Evolutionary conservation across 2,113 vertebrate species (phyloP).

Genomic region (Nothoprocta perdicaria): DNA sequence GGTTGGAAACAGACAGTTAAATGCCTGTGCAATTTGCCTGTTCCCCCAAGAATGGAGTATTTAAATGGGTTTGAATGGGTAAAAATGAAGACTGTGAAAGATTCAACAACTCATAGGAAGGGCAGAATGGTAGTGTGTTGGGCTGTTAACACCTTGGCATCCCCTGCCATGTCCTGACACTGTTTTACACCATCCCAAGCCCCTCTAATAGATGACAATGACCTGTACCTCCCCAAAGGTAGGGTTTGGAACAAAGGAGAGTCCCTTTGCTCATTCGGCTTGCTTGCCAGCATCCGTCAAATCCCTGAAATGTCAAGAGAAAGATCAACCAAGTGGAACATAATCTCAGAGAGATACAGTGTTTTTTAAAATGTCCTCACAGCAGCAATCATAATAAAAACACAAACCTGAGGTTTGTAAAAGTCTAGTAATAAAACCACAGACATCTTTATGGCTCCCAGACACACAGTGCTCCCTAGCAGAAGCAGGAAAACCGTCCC

Average conservation of each 20-base stretch:
- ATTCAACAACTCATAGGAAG: not conserved
- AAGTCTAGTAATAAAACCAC: conserved; percentile 58
- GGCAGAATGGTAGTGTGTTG: not conserved
- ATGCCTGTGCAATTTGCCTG: not conserved
- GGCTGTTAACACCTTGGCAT: not conserved
- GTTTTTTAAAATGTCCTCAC: conserved; percentile 18
- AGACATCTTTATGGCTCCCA: conserved; percentile 60
- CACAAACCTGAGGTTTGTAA: conserved; percentile 59
- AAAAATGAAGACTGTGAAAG: conserved; percentile 5
- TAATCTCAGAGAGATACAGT: conserved; percentile 20
- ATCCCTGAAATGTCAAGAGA: conserved; percentile 27
- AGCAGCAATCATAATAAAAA: conserved; percentile 54
- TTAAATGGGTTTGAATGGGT: not conserved
- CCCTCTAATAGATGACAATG: not conserved
- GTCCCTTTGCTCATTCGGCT: not conserved
- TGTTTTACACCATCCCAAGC: not conserved
- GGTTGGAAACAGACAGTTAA: not conserved
- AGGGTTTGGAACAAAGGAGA: not conserved
- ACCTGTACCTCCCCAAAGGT: not conserved
- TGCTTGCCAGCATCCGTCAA: conserved; percentile 24
- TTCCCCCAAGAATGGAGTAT: not conserved
- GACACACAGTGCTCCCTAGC: not conserved
- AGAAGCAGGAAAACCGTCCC: conserved; percentile 8
- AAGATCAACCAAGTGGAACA: conserved; percentile 1
- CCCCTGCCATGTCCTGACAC: not conserved